Percentiles rank a stretch among this genome's conserved stretches.
phyloP scores from a whole-genome alignment of 2,888 invertebrate species.

The Pyralis farinalis region DNA sequence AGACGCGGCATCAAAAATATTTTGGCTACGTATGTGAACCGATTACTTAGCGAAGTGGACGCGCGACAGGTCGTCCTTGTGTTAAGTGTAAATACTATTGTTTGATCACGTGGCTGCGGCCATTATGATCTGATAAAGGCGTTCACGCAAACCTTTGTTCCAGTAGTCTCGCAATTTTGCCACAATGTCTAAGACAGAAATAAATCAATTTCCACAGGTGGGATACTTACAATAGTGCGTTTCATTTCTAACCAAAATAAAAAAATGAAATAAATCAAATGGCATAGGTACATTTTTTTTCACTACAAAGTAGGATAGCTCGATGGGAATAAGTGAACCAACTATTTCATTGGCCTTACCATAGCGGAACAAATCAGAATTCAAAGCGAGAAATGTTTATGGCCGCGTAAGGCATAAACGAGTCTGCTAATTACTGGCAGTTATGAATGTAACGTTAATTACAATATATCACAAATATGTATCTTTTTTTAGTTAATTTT shows the following conservation, averaged over 20 bases:
- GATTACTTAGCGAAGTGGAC: constrained; percentile 43
- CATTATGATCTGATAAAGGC: constrained; percentile 65
- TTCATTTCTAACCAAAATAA: no score
- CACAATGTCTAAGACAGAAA: constrained; percentile 30
- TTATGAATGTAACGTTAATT: neutral
- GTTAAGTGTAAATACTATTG: constrained; percentile 69
- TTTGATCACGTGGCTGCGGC: constrained; percentile 66
- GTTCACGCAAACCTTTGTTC: constrained; percentile 52
- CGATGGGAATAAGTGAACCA: no score
- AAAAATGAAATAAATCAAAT: no score
- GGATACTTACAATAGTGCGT: no score
- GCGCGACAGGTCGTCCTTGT: constrained; percentile 56
- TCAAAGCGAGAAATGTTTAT: constrained; percentile 1
- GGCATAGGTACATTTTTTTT: no score
- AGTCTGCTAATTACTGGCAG: neutral
- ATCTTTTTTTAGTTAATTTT: neutral
- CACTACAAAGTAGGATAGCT: no score
- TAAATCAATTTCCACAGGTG: constrained; percentile 10
- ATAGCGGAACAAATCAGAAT: constrained; percentile 7
- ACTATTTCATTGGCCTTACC: constrained; percentile 13
- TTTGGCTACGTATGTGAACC: constrained; percentile 24
- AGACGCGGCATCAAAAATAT: constrained; percentile 39
- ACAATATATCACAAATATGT: neutral
- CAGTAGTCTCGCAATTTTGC: constrained; percentile 18
- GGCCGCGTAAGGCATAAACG: neutral